A percentile compares a stretch with the other conserved stretches of the same genome.
Evolutionary conservation across 2,888 invertebrate genomes (phyloP).

Genomic region (Pyrocoelia pectoralis): DNA sequence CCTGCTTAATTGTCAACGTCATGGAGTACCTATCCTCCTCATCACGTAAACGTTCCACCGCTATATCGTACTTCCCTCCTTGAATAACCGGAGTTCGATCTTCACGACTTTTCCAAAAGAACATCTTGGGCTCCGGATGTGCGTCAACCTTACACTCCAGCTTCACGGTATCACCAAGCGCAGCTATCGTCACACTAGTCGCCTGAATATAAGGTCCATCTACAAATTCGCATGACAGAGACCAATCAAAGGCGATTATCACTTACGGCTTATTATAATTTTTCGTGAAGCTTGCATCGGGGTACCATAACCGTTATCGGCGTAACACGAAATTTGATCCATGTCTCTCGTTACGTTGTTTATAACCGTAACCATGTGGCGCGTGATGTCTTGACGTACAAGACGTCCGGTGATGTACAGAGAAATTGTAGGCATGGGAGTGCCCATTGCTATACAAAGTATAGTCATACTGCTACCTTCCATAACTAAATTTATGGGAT

Average conservation of each 20-base stretch:
- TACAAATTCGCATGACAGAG: conserved; percentile 56
- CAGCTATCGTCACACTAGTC: conserved; percentile 79
- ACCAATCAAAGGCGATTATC: no score
- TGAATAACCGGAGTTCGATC: conserved; percentile 79
- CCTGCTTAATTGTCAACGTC: conserved; percentile 77
- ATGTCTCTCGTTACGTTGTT: conserved; percentile 85
- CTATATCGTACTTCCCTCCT: conserved; percentile 77
- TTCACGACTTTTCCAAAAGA: conserved; percentile 82
- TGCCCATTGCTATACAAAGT: conserved; percentile 84
- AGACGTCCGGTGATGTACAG: conserved; percentile 80
- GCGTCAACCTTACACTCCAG: conserved; percentile 82
- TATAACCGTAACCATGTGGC: conserved; percentile 88
- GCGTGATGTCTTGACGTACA: conserved; percentile 82
- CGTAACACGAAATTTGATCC: conserved; percentile 87
- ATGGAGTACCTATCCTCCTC: conserved; percentile 76
- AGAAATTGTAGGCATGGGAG: conserved; percentile 85
- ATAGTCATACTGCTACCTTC: conserved; percentile 89
- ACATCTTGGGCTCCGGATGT: conserved; percentile 80
- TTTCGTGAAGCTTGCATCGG: conserved; percentile 85
- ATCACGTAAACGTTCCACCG: conserved; percentile 67
- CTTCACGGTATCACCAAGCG: conserved; percentile 77
- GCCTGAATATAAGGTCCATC: conserved; percentile 81
- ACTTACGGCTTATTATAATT: conserved; percentile 84
- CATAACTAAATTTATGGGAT: conserved; percentile 82
- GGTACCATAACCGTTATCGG: conserved; percentile 87